phyloP scores from a whole-genome alignment of 2,888 invertebrate species.

The Chalcis sispes region DNA sequence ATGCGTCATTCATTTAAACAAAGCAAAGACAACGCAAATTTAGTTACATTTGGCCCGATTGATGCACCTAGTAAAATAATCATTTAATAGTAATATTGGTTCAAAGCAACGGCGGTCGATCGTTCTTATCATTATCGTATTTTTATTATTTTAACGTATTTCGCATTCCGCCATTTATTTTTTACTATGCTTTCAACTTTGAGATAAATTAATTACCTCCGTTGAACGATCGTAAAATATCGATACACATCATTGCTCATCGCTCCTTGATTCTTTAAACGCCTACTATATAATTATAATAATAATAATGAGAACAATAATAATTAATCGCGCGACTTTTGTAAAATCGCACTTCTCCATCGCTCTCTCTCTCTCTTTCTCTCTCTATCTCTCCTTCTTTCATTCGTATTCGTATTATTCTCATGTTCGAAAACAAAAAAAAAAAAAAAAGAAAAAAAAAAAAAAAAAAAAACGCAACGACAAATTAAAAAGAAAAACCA shows the following conservation, averaged over 20 bases:
- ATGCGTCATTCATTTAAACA: not conserved
- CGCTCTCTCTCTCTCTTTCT: conserved; percentile 28
- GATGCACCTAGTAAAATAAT: not conserved
- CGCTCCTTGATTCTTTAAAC: not conserved
- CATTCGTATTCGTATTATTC: no score
- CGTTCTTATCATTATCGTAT: conserved; percentile 15
- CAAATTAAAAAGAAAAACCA: conserved; percentile 20
- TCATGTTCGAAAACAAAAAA: no score
- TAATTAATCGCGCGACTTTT: conserved; percentile 1
- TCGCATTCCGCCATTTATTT: not conserved
- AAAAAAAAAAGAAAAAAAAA: not conserved
- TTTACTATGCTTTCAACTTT: no score
- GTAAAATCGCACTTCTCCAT: conserved; percentile 5
- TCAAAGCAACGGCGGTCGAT: conserved; percentile 61
- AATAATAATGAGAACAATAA: conserved; percentile 40
- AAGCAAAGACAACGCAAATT: no score
- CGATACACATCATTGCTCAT: conserved; percentile 34
- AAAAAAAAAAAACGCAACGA: not conserved
- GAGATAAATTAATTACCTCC: not conserved
- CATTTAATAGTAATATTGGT: conserved; percentile 56
- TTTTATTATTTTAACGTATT: no score
- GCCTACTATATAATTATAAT: conserved; percentile 13
- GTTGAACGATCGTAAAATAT: conserved; percentile 48
- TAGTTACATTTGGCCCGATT: conserved; percentile 9
- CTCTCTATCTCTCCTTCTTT: no score